Evolutionary conservation across 2,888 invertebrate species (phyloP).

Genomic region (Malacosoma neustria): DNA sequence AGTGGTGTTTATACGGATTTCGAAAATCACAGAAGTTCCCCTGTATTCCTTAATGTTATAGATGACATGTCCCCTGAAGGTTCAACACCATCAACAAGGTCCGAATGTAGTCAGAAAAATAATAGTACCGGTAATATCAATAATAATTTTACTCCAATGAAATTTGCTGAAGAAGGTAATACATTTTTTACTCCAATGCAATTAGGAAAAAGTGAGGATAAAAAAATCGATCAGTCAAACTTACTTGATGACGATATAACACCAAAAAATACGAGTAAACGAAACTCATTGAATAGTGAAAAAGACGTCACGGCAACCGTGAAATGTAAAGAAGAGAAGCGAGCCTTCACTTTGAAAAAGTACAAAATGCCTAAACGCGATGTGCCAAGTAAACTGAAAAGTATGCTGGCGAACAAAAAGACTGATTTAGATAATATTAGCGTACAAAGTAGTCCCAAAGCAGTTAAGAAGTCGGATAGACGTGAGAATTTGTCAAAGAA

Average conservation of each 20-base stretch:
- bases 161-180: slow-evolving; percentile 9
- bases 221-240: slow-evolving; percentile 30
- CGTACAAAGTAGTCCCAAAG: slow-evolving; percentile 75
- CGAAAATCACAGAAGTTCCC: slow-evolving; percentile 77
- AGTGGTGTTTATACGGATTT: slow-evolving; percentile 92
- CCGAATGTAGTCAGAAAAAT: slow-evolving; percentile 68
- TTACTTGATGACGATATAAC: slow-evolving; percentile 41
- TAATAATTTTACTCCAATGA: slow-evolving; percentile 38
- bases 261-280: slow-evolving; percentile 55
- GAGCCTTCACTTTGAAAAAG: slow-evolving; percentile 76
- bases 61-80: slow-evolving; percentile 82
- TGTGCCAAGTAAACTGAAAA: slow-evolving; percentile 84
- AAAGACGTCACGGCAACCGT: slow-evolving; percentile 47
- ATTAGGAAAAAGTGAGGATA: slow-evolving; percentile 24
- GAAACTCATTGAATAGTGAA: slow-evolving; percentile 59
- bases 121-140: slow-evolving; percentile 40
- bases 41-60: slow-evolving; percentile 71
- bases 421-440: slow-evolving; percentile 59
- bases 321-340: slow-evolving; percentile 70
- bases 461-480: slow-evolving; percentile 77
- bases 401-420: slow-evolving; percentile 77
- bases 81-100: slow-evolving; percentile 70
- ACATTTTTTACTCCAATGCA: slow-evolving; percentile 10
- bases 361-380: slow-evolving; percentile 87
- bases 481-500: slow-evolving; percentile 78